Evolutionary conservation across 2,888 invertebrate species (phyloP).

Genomic region (Pinctada fucata): DNA sequence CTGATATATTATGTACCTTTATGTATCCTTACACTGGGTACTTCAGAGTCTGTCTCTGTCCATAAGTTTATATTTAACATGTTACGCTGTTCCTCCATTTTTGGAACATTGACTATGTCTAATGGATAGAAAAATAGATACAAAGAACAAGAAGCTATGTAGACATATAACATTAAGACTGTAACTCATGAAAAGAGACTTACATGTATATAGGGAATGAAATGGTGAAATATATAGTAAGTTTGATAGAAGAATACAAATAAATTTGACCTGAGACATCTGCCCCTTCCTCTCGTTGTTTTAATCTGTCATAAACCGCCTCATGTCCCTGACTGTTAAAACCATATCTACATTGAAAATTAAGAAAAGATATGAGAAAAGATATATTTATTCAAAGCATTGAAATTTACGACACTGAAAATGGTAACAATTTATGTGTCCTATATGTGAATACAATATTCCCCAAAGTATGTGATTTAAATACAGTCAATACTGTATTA

Average conservation of each 20-base stretch:
- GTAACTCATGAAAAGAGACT: too few species aligned
- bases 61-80: constrained; percentile 72
- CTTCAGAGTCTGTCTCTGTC: constrained; percentile 51
- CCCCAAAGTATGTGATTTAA: too few species aligned
- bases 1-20: constrained; percentile 31
- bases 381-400: neutral
- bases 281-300: constrained; percentile 57
- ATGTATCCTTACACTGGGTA: neutral
- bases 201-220: too few species aligned
- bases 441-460: too few species aligned
- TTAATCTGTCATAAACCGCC: constrained; percentile 84
- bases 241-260: neutral
- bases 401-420: neutral
- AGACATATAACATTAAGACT: too few species aligned
- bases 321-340: constrained; percentile 97
- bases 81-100: constrained; percentile 66
- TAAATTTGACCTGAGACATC: constrained; percentile 32
- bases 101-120: constrained; percentile 37
- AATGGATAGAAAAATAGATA: neutral
- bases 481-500: too few species aligned
- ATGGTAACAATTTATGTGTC: neutral
- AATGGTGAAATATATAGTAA: too few species aligned
- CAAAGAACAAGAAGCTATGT: too few species aligned
- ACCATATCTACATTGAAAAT: constrained; percentile 82
- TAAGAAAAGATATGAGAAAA: neutral